These are phyloP conservation scores for Nycticryphes semicollaris DNA, from an alignment of 2,113 vertebrate genomes.

Conservation along the genomic window DNA sequence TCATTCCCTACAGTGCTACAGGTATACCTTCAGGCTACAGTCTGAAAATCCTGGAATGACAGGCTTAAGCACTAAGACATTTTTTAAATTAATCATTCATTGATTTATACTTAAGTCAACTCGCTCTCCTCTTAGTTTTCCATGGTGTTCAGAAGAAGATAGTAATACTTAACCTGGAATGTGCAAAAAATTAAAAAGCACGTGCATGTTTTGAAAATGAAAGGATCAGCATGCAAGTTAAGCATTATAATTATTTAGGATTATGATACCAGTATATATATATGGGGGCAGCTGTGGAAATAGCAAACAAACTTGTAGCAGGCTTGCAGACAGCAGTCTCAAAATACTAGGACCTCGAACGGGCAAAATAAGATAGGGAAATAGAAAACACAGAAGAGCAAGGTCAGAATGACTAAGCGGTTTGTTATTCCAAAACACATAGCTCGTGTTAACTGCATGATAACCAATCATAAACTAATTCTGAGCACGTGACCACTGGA, in stretches of 20 bases:
- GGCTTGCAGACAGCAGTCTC: too few relatives aligned
- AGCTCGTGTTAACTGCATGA: too few relatives aligned
- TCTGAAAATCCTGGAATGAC: not conserved
- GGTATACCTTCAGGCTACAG: not conserved
- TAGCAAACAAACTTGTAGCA: not conserved
- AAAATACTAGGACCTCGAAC: too few relatives aligned
- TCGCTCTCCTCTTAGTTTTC: not conserved
- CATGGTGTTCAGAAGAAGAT: not conserved
- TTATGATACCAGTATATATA: not conserved
- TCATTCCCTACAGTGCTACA: not conserved
- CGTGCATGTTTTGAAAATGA: not conserved
- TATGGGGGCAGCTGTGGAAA: not conserved
- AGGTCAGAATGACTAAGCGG: too few relatives aligned
- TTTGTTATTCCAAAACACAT: too few relatives aligned
- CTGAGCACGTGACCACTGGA: too few relatives aligned
- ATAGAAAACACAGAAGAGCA: too few relatives aligned
- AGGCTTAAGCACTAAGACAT: not conserved
- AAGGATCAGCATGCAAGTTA: not conserved
- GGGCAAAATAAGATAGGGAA: too few relatives aligned
- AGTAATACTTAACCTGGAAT: not conserved
- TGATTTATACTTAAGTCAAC: not conserved
- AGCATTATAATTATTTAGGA: not conserved
- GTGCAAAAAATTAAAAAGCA: not conserved
- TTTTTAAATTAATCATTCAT: not conserved
- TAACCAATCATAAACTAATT: too few relatives aligned